These are phyloP conservation scores for Daboia siamensis DNA, from an alignment of 2,113 vertebrate genomes.

Conservation along the genomic window DNA sequence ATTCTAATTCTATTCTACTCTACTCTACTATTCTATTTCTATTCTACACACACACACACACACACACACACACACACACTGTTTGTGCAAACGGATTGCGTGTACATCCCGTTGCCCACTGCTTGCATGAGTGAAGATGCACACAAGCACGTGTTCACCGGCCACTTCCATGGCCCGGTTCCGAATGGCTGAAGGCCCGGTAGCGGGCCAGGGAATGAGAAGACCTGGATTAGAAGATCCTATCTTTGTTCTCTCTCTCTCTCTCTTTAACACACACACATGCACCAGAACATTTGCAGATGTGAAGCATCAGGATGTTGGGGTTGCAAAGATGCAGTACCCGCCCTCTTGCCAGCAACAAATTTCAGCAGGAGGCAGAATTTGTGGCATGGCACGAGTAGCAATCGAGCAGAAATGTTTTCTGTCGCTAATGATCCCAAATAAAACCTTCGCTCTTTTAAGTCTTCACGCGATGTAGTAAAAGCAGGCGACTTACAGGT, in stretches of 20 bases:
- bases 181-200: too few species aligned
- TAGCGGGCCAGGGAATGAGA: too few species aligned
- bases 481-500: constrained; percentile 83
- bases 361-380: background rate
- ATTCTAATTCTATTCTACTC: too few species aligned
- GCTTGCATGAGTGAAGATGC: background rate
- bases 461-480: constrained; percentile 3
- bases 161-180: too few species aligned
- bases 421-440: constrained; percentile 2
- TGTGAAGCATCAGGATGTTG: background rate
- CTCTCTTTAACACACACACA: background rate
- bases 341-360: background rate
- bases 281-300: background rate
- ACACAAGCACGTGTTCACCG: too few species aligned
- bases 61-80: too few species aligned
- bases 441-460: constrained; percentile 19
- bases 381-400: background rate
- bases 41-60: too few species aligned
- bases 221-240: too few species aligned
- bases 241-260: too few species aligned
- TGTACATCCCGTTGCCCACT: too few species aligned
- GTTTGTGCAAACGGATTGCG: background rate
- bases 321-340: background rate
- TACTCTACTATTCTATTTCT: too few species aligned
- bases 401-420: constrained; percentile 9